Conservation (phyloP, 1,140 invertebrate species). For the Drosophila sucinea region DNA sequence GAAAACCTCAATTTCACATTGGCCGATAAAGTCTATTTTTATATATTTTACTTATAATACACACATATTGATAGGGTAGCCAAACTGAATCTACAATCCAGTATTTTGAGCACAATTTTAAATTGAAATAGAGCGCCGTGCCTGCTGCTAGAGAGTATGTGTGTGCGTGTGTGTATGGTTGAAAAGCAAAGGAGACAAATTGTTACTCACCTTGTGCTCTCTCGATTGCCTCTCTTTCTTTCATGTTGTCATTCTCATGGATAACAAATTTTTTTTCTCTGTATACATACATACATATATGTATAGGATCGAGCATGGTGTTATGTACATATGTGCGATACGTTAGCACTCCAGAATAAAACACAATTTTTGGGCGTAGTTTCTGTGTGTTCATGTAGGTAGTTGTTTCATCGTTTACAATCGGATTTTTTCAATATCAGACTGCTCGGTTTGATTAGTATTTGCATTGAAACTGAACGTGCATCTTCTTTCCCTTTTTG, state of each 20-base stretch:
- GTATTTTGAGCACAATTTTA: constrained; percentile 3
- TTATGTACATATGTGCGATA: neutral
- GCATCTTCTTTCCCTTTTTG: constrained; percentile 30
- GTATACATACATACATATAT: neutral
- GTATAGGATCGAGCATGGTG: neutral
- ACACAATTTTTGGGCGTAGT: constrained; percentile 32
- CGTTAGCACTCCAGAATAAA: constrained; percentile 5
- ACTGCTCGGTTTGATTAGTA: neutral
- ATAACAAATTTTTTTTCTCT: neutral
- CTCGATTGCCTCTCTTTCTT: neutral
- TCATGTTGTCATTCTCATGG: neutral
- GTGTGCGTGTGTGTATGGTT: neutral
- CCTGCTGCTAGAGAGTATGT: neutral
- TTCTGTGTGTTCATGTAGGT: constrained; percentile 19
- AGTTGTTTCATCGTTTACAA: constrained; percentile 15
- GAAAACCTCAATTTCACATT: neutral
- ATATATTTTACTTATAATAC: neutral
- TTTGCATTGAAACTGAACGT: neutral
- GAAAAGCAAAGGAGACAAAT: neutral
- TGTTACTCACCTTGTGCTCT: neutral
- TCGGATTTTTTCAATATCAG: constrained; percentile 1
- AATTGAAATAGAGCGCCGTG: neutral
- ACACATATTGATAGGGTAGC: constrained; percentile 3
- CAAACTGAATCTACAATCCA: constrained; percentile 11
- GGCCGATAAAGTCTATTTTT: constrained; percentile 14